phyloP scores from a whole-genome alignment of 37 sponge, comb jelly and placozoan species.

The Axinella damicornis region DNA sequence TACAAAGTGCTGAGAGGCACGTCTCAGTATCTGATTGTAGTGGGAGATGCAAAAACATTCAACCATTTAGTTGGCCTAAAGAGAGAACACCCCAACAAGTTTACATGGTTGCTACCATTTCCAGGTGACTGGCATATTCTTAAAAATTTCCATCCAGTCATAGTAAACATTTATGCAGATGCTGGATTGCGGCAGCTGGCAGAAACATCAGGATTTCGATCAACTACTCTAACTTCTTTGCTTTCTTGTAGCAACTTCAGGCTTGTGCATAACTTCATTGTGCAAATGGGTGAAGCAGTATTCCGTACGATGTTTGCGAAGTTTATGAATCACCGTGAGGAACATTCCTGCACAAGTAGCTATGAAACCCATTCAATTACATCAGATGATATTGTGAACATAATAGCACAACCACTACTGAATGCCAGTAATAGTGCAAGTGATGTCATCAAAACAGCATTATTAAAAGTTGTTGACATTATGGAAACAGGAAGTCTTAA shows the following conservation, averaged over 20 bases:
- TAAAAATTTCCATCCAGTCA: not conserved
- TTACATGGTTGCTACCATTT: slow-evolving; percentile 8
- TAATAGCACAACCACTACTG: too few species aligned
- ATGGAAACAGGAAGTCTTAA: too few species aligned
- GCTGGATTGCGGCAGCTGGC: not conserved
- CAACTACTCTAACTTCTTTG: not conserved
- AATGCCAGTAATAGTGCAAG: too few species aligned
- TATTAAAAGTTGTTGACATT: too few species aligned
- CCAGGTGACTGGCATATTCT: slow-evolving; percentile 13
- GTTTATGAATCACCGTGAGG: too few species aligned
- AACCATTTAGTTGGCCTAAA: not conserved
- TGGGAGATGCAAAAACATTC: slow-evolving; percentile 13
- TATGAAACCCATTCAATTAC: too few species aligned
- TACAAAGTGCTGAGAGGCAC: not conserved
- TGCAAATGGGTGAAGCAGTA: not conserved
- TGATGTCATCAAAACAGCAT: too few species aligned
- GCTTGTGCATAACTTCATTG: not conserved
- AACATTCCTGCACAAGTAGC: too few species aligned
- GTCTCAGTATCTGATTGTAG: not conserved
- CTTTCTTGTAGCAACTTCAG: not conserved
- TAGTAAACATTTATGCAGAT: slow-evolving; percentile 2
- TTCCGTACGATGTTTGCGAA: too few species aligned
- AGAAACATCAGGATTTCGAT: not conserved
- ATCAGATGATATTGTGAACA: too few species aligned
- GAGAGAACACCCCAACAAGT: not conserved